Conservation (phyloP, 2,888 invertebrate genomes). For the Euzetes globulus region DNA sequence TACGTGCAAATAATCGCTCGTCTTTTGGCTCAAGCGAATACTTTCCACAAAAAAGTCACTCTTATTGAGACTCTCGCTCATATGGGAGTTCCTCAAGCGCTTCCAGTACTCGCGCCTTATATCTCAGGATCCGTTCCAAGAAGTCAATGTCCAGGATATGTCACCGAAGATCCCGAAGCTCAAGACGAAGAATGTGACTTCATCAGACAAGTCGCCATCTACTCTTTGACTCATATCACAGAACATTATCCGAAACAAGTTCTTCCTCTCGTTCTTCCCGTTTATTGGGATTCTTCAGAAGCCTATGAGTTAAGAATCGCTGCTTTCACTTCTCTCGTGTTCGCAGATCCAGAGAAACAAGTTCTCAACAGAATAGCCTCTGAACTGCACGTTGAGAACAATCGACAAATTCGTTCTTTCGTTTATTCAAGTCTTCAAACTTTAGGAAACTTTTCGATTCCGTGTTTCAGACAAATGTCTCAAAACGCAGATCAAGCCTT, state of each 20-base stretch:
- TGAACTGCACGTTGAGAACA: constrained; percentile 45
- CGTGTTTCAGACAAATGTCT: constrained; percentile 38
- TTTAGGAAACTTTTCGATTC: constrained; percentile 42
- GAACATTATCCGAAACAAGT: constrained; percentile 37
- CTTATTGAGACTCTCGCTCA: constrained; percentile 41
- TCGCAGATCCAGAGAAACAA: constrained; percentile 44
- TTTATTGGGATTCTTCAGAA: constrained; percentile 45
- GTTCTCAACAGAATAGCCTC: constrained; percentile 47
- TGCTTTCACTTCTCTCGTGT: constrained; percentile 45
- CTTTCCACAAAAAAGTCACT: constrained; percentile 38
- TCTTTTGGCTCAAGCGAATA: constrained; percentile 10
- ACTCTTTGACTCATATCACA: constrained; percentile 39
- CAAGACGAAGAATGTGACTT: constrained; percentile 37
- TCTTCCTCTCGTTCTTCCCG: constrained; percentile 43
- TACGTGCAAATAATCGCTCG: constrained; percentile 30
- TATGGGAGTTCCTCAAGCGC: constrained; percentile 36
- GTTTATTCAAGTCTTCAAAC: constrained; percentile 44
- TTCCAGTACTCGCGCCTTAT: constrained; percentile 38
- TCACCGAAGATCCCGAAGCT: background rate
- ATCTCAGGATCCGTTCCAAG: constrained; percentile 21
- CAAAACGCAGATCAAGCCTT: constrained; percentile 27
- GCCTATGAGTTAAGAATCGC: constrained; percentile 46
- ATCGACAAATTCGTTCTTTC: constrained; percentile 45
- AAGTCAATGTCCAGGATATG: constrained; percentile 15
- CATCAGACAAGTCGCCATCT: constrained; percentile 38